Base-by-base conservation (phyloP, 2,113 vertebrate species). In the Elgaria multicarinata region DNA sequence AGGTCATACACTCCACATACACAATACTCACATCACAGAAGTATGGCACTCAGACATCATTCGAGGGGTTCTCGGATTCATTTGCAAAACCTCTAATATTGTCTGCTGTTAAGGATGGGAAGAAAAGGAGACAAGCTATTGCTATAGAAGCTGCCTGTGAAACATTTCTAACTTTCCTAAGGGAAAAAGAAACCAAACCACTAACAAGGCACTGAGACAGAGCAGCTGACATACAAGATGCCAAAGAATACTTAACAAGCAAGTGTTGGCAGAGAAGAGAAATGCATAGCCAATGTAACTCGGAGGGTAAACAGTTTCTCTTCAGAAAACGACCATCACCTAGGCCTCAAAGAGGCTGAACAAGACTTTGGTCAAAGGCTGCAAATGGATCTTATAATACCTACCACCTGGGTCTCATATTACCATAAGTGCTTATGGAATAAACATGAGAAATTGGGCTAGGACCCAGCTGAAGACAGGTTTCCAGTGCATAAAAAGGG, bases 371-470 rank as follows among this genome's bases (percentile, higher is more conserved):
- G 81, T 84, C 88, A 77, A 89, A 89, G 81, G 72, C 50, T 46
- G n/a, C 58, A 69, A 58, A 67, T 69, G 44, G 72, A 77, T 67
- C 42, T 53, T 84, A 76, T 89, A 84, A 89, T 67, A 26, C 14
- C 28, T 67, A 39, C 81, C 88, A 89, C 72, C 80, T 89, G 81
- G 55, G 8, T 84, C 55, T 84, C 72, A 53, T 39, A 33, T 89
- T 84, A 77, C 72, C 44, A 39, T 67, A 89, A 89, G 81, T 89
- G 88, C 81, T 84, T 53, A 84, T 84, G 72, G 71, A 89, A 76
- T 66, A 89, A 89, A 84, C 42, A 77, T 89, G 81, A 89, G 33
- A 89, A 82, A 24, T 31, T 10, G 79, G 78, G 87, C 78, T 16
- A 13, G 0, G 31, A 64, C 67, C 53, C 78, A 82, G 39, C 6